phyloP scores from a whole-genome alignment of 2,888 invertebrate genomes.

The Nezara viridula region DNA sequence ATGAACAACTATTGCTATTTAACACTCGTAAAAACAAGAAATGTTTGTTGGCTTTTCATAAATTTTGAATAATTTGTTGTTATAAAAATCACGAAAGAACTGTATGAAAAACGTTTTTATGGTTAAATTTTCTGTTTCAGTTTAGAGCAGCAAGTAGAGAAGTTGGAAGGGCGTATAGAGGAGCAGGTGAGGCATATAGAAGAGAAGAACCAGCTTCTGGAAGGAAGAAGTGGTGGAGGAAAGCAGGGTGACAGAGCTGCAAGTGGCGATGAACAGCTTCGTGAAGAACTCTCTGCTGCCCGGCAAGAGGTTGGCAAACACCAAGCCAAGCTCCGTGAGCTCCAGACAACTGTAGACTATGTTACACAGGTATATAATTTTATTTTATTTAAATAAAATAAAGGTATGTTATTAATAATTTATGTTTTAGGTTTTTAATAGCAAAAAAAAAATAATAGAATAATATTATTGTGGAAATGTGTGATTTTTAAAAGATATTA shows the following conservation, averaged over 20 bases:
- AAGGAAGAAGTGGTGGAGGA: conserved; percentile 66
- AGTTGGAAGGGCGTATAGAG: conserved; percentile 85
- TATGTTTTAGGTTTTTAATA: too few species aligned
- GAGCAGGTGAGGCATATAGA: conserved; percentile 86
- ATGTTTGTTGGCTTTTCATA: too few species aligned
- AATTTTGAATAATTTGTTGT: too few species aligned
- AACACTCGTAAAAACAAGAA: too few species aligned
- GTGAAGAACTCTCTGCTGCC: conserved; percentile 80
- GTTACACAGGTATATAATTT: conserved; percentile 75
- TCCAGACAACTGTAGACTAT: conserved; percentile 82
- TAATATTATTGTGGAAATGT: too few species aligned
- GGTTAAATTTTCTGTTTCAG: conserved; percentile 68
- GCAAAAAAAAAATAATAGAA: too few species aligned
- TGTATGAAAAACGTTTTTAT: not conserved
- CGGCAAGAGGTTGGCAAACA: conserved; percentile 79
- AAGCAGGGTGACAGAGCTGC: conserved; percentile 61
- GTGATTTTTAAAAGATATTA: too few species aligned
- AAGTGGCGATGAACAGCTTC: conserved; percentile 68
- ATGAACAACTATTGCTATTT: too few species aligned
- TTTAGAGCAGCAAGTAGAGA: conserved; percentile 82
- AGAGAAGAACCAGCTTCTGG: conserved; percentile 71
- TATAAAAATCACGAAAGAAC: not conserved
- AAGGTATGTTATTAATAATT: too few species aligned
- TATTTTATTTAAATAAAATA: too few species aligned
- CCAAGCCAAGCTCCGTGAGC: conserved; percentile 79